Conservation (phyloP, 2,797 vertebrate species). For the Xerus rutilus region DNA sequence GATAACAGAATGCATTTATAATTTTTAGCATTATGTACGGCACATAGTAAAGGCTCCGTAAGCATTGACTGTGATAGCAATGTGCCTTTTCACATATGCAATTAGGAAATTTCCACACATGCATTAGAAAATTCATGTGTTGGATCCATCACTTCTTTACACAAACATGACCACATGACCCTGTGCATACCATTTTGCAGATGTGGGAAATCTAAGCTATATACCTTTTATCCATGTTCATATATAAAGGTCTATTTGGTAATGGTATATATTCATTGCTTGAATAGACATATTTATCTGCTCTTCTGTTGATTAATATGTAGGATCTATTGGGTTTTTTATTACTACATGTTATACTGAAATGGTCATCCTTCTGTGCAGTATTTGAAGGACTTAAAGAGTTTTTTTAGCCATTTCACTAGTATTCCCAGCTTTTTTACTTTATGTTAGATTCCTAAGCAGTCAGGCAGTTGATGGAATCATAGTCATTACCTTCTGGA, state of each 20-base stretch:
- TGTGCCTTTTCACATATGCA: not conserved
- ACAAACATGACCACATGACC: not conserved
- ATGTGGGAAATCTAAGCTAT: not conserved
- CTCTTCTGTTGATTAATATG: not conserved
- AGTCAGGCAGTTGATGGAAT: not conserved
- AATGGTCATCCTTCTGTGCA: not conserved
- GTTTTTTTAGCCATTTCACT: slow-evolving; percentile 17
- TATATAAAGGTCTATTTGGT: not conserved
- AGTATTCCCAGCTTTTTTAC: not conserved
- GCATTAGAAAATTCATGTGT: not conserved
- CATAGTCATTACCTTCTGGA: not conserved
- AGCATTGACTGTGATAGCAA: not conserved
- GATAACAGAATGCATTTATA: not conserved
- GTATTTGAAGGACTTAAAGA: not conserved
- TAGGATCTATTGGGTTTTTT: not conserved
- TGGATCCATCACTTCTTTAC: not conserved
- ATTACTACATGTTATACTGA: slow-evolving; percentile 1
- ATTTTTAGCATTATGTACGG: not conserved
- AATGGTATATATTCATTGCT: not conserved
- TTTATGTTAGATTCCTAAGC: slow-evolving; percentile 25
- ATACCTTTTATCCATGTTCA: not conserved
- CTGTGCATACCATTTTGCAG: not conserved
- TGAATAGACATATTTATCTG: not conserved
- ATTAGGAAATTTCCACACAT: not conserved
- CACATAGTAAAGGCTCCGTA: not conserved